These are phyloP conservation scores for Volucella bombylans DNA, from an alignment of 2,888 invertebrate species.

Conservation along the genomic window DNA sequence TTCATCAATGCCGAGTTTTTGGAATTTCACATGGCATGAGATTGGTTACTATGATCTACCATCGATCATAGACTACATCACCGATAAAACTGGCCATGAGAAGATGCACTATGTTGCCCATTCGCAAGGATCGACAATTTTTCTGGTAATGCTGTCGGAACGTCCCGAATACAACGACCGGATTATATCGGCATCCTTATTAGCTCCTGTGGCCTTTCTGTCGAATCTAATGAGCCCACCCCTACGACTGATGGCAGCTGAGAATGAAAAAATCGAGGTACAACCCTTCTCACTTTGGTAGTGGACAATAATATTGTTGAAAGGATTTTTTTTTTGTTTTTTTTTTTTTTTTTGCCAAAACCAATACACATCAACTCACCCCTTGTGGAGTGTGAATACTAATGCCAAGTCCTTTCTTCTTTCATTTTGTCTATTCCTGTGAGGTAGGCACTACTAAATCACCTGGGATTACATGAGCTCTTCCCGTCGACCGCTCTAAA, in stretches of 20 bases:
- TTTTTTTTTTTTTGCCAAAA: no score
- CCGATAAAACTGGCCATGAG: slow-evolving; percentile 76
- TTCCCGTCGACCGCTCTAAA: slow-evolving; percentile 79
- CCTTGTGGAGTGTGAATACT: slow-evolving; percentile 44
- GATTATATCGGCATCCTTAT: slow-evolving; percentile 77
- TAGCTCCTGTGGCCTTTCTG: slow-evolving; percentile 79
- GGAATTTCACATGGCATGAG: slow-evolving; percentile 81
- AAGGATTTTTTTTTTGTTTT: no score
- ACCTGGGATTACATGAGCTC: slow-evolving; percentile 80
- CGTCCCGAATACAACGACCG: slow-evolving; percentile 78
- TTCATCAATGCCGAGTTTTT: slow-evolving; percentile 77
- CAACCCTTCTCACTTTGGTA: slow-evolving; percentile 46
- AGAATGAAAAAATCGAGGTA: slow-evolving; percentile 77
- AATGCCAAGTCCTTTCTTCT: slow-evolving; percentile 66
- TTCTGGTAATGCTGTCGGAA: slow-evolving; percentile 79
- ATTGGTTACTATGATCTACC: slow-evolving; percentile 80
- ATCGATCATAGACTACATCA: slow-evolving; percentile 78
- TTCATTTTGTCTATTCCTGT: slow-evolving; percentile 45
- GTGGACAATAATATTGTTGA: slow-evolving; percentile 2
- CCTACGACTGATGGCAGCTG: slow-evolving; percentile 76
- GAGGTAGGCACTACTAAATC: slow-evolving; percentile 79
- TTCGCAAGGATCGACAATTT: slow-evolving; percentile 80
- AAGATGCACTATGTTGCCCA: slow-evolving; percentile 80
- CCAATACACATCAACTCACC: no score
- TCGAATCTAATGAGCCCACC: slow-evolving; percentile 78